Conservation (phyloP, 2,888 invertebrate species). For the Aromia moschata region DNA sequence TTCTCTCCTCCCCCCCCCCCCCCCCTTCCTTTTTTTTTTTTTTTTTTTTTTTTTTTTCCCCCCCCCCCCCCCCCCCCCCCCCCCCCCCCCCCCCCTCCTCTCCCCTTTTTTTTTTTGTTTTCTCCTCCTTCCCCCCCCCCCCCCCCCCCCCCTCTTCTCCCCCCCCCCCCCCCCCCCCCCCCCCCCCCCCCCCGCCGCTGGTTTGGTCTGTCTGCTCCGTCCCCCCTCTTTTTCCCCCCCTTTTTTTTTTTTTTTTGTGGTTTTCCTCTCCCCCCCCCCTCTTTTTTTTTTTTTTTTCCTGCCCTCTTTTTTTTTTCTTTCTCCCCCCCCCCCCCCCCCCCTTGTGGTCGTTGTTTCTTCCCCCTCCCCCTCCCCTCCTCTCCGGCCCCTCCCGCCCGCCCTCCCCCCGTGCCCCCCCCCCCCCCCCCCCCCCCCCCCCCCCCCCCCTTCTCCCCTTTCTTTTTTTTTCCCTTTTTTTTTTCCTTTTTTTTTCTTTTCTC, state of each 20-base stretch:
- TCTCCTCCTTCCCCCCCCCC: neutral
- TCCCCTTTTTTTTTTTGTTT: neutral
- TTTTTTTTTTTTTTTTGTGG: too few species aligned
- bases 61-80: conserved; percentile 4
- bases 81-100: neutral
- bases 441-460: neutral
- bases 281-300: neutral
- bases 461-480: neutral
- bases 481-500: neutral
- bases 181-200: too few species aligned
- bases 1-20: neutral
- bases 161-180: neutral
- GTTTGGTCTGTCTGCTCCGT: neutral
- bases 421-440: too few species aligned
- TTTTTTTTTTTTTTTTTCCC: neutral
- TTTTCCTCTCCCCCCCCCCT: neutral
- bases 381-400: neutral
- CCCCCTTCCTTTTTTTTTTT: neutral
- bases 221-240: neutral
- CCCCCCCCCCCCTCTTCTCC: neutral
- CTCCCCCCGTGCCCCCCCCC: neutral
- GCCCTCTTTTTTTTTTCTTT: neutral
- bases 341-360: too few species aligned
- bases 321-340: too few species aligned
- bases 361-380: neutral